These are phyloP conservation scores for Hipposideros larvatus DNA, from an alignment of 2,797 vertebrate genomes.

Conservation along the genomic window DNA sequence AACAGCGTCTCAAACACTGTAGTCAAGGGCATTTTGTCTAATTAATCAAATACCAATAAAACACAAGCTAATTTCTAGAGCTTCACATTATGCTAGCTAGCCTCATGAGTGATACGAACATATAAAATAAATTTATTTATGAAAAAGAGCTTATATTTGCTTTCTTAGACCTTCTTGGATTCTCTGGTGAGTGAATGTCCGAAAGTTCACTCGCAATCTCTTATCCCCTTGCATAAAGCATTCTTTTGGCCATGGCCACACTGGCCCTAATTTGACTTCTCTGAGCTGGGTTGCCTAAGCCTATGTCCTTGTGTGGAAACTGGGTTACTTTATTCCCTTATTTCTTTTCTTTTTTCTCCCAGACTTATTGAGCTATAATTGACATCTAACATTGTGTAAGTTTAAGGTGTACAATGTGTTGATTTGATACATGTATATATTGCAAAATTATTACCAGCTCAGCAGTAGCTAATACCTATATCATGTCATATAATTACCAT, in stretches of 20 bases:
- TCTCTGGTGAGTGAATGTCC: neutral
- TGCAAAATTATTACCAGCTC: neutral
- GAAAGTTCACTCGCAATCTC: neutral
- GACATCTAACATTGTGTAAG: neutral
- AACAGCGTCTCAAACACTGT: neutral
- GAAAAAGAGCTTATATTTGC: neutral
- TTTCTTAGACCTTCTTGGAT: neutral
- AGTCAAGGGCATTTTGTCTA: neutral
- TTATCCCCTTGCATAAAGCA: neutral
- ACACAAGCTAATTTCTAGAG: neutral
- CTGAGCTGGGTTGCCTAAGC: neutral
- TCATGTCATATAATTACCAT: neutral
- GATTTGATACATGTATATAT: neutral
- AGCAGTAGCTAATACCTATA: neutral
- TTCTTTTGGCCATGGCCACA: neutral
- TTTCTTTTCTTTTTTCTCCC: neutral
- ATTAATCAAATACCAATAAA: neutral
- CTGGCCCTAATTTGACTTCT: neutral
- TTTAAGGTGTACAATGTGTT: neutral
- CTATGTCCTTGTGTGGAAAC: neutral
- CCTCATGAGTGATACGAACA: neutral
- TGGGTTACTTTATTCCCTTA: neutral
- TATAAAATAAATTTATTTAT: neutral
- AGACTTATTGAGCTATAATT: neutral
- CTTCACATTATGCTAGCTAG: neutral